Conservation (phyloP, 2,113 vertebrate genomes). For the Tringa solitaria region DNA sequence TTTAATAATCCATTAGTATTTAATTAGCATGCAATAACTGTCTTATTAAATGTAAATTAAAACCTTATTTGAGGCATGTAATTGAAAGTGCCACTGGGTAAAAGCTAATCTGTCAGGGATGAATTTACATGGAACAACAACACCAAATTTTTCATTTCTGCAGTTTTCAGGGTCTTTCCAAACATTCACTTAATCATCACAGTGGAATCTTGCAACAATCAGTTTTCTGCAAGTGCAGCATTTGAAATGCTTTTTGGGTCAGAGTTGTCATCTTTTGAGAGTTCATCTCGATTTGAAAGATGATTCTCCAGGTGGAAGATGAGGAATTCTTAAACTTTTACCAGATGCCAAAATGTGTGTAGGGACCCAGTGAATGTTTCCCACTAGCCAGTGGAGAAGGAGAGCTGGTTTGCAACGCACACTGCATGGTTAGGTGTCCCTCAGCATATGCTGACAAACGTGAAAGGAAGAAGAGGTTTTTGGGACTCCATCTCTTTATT, state of each 20-base stretch:
- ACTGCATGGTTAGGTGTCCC: background rate
- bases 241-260: constrained; percentile 38
- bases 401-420: background rate
- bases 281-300: constrained; percentile 31
- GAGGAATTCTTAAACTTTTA: constrained; percentile 34
- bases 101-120: constrained; percentile 60
- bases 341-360: constrained; percentile 29
- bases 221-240: constrained; percentile 35
- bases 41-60: constrained; percentile 73
- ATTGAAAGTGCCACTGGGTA: constrained; percentile 69
- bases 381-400: background rate
- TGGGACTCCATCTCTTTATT: background rate
- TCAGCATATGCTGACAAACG: background rate
- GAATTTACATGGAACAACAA: constrained; percentile 47
- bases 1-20: constrained; percentile 68
- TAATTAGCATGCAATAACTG: constrained; percentile 73
- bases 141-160: constrained; percentile 30
- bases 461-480: background rate
- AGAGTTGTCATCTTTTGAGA: constrained; percentile 41
- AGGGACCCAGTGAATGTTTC: background rate
- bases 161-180: constrained; percentile 38
- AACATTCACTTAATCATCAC: constrained; percentile 33
- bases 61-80: constrained; percentile 65
- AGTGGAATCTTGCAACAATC: constrained; percentile 45
- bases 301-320: constrained; percentile 7